A percentile compares a stretch with the other conserved stretches of the same genome.
Evolutionary conservation across 2,888 invertebrate genomes (phyloP).

Genomic region (Heliconius charithonia): DNA sequence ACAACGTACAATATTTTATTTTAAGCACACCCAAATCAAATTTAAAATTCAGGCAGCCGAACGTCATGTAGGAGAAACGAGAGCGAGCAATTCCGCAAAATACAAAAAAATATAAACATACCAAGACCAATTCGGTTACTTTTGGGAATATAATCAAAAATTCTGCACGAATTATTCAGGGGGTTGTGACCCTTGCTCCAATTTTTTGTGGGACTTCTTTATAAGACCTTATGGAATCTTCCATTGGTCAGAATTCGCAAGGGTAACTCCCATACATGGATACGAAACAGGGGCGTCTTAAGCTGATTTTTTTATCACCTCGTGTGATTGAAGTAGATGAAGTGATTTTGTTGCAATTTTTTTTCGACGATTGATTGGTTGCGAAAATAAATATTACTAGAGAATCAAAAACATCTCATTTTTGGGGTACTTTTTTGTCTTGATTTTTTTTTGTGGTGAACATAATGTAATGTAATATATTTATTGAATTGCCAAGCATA

Average conservation of each 20-base stretch:
- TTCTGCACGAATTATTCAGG: slow-evolving; percentile 54
- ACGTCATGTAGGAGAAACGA: slow-evolving; percentile 32
- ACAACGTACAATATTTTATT: neutral
- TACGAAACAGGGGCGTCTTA: slow-evolving; percentile 55
- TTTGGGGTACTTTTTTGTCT: too few relatives aligned
- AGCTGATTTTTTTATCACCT: slow-evolving; percentile 43
- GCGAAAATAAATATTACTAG: slow-evolving; percentile 40
- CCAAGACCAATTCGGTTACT: slow-evolving; percentile 51
- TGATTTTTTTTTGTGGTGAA: too few relatives aligned
- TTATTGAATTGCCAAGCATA: too few relatives aligned
- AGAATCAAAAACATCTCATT: neutral
- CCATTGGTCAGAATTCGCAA: slow-evolving; percentile 65
- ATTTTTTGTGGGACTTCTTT: slow-evolving; percentile 66
- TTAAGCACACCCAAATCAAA: slow-evolving; percentile 28
- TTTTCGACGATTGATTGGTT: slow-evolving; percentile 22
- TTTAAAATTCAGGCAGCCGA: slow-evolving; percentile 29
- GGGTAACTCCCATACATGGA: slow-evolving; percentile 64
- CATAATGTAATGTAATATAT: too few relatives aligned
- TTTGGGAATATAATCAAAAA: slow-evolving; percentile 54
- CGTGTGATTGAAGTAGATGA: neutral
- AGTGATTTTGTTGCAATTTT: slow-evolving; percentile 18
- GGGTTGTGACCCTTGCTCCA: slow-evolving; percentile 58
- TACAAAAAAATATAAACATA: slow-evolving; percentile 43
- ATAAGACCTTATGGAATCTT: slow-evolving; percentile 65
- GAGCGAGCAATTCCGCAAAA: slow-evolving; percentile 35